Base-by-base conservation (phyloP, 2,797 vertebrate genomes). In the Dicrostonyx torquatus region DNA sequence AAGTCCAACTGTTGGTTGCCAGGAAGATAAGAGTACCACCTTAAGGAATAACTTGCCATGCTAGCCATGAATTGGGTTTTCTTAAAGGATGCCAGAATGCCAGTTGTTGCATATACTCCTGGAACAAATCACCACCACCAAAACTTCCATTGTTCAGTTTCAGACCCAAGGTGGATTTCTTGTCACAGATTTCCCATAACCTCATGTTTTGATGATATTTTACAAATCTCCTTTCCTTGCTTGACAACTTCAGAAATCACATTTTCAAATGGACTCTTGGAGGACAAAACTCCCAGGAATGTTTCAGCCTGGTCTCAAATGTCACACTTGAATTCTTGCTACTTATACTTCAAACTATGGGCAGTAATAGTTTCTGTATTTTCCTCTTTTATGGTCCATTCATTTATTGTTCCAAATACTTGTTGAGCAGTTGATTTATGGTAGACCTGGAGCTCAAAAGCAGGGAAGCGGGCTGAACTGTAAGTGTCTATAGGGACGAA, bases 131-230 rank as follows among this genome's bases (percentile, higher is more conserved):
- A 55, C 0, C 34, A 70, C 31, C 12, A 5, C 15, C 60, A 15
- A 20, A 53, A 10, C 34, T 55, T 31, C 4, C 18, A 31, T 13
- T 60, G 48, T n/a, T 72, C 18, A 24, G 15, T 24, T 14, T 82
- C 22, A 6, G 24, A 66, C 34, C n/a, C 3, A 0, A 60, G 48
- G 34, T 17, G 22, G 40, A 45, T n/a, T 34, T 6, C 24, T 22
- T 73, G 31, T 15, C 31, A 11, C 26, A 82, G 75, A 20, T 62
- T 26, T n/a, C 70, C 45, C 13, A 20, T 8, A 12, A n/a, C 5
- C 45, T 83, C 11, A 4, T 29, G 2, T 13, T 48, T 62, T 45
- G 62, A 53, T 37, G 62, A 8, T 11, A 58, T 64, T 83, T 64
- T 29, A 64, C 45, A 87, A 83, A 43, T 34, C 15, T 31, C 9